phyloP scores from a whole-genome alignment of 92 coral and sea anemone genomes.

The Palythoa grandis region DNA sequence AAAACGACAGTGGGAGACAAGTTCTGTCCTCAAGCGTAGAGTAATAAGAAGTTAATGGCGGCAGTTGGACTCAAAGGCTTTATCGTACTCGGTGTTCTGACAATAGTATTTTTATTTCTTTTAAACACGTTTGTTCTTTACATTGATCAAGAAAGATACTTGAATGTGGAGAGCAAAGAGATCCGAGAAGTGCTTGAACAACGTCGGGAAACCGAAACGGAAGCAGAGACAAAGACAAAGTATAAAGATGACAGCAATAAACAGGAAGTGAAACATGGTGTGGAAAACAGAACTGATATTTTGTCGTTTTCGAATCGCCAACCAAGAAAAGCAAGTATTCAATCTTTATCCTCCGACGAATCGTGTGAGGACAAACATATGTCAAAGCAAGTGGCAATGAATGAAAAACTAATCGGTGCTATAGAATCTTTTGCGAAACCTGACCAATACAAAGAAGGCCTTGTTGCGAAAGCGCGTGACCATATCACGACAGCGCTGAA shows the following conservation, averaged over 20 bases:
- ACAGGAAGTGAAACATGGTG: conserved; percentile 3
- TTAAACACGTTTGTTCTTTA: conserved; percentile 14
- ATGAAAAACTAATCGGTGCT: neutral
- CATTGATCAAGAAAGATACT: neutral
- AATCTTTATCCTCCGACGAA: neutral
- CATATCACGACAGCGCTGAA: neutral
- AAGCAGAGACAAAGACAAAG: neutral
- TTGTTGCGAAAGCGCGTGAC: neutral
- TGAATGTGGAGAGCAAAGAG: neutral
- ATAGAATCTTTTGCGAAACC: neutral
- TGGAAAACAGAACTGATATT: neutral
- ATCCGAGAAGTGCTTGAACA: neutral
- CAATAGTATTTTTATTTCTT: conserved; percentile 4
- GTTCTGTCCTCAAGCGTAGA: neutral
- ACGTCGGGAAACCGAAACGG: neutral
- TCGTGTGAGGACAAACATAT: neutral
- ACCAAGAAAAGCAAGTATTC: neutral
- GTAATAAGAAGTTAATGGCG: neutral
- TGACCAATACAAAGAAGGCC: neutral
- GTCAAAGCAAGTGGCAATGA: neutral
- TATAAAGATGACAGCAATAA: neutral
- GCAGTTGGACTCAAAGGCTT: neutral
- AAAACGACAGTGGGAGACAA: neutral
- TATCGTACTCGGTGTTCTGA: neutral
- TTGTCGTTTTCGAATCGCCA: neutral